Percentiles rank a stretch among this genome's conserved stretches.
phyloP scores from a whole-genome alignment of 2,888 invertebrate genomes.

The Flexamia atlantica region DNA sequence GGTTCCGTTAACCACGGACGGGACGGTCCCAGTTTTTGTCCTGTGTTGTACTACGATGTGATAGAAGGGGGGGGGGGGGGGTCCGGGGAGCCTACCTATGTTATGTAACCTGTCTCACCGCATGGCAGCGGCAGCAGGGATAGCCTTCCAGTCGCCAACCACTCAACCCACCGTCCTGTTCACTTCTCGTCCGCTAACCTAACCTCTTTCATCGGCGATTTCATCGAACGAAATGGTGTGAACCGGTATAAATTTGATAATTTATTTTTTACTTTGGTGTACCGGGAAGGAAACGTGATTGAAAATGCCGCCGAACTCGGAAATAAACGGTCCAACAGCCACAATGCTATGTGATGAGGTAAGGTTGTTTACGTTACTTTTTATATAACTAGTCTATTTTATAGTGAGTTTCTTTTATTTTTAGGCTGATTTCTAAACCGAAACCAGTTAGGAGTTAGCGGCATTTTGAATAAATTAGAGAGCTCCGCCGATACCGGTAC shows the following conservation, averaged over 20 bases:
- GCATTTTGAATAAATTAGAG: conserved; percentile 37
- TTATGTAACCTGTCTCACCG: background rate
- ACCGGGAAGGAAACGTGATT: background rate
- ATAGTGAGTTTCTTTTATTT: background rate
- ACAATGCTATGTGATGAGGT: conserved; percentile 11
- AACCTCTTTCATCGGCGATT: background rate
- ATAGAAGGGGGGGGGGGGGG: too few relatives aligned
- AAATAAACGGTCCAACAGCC: background rate
- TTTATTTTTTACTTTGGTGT: background rate
- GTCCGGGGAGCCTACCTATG: too few relatives aligned
- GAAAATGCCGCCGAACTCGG: conserved; percentile 35
- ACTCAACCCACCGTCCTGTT: background rate
- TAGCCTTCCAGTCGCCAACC: background rate
- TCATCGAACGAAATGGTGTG: background rate
- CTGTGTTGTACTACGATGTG: too few relatives aligned
- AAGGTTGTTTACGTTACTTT: background rate
- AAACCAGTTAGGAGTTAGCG: too few relatives aligned
- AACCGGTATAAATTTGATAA: background rate
- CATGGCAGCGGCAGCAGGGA: background rate
- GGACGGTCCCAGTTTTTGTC: too few relatives aligned
- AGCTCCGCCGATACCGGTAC: background rate
- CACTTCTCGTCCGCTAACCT: background rate
- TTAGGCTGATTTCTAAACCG: background rate
- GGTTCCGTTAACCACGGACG: too few relatives aligned
- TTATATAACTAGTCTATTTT: background rate